Evolutionary conservation across 2,113 vertebrate species (phyloP).

Genomic region (Procavia capensis): DNA sequence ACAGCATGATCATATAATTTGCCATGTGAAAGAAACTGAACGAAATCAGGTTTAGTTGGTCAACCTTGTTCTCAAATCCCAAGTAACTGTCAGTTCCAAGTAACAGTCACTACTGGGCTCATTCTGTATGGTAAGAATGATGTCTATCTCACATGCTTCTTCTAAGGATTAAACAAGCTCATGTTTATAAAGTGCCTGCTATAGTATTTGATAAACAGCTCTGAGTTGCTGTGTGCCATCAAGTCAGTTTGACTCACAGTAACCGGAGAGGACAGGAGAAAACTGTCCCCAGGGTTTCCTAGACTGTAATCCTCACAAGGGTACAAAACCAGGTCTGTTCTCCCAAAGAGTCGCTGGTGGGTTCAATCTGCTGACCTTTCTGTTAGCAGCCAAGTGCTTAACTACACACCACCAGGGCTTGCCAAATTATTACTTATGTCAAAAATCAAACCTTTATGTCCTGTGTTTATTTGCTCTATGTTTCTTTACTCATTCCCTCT

Average conservation of each 20-base stretch:
- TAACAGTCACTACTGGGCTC: background rate
- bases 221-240: background rate
- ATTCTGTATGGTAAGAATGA: background rate
- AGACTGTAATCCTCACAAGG: no score
- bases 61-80: background rate
- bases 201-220: background rate
- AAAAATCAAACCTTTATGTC: background rate
- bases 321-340: no score
- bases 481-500: background rate
- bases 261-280: no score
- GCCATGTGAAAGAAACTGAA: background rate
- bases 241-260: no score
- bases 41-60: background rate
- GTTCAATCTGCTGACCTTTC: no score
- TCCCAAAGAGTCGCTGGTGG: no score
- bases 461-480: background rate
- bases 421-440: background rate
- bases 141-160: background rate
- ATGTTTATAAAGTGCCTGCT: background rate
- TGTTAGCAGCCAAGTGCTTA: no score
- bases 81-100: background rate
- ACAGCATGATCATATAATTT: background rate
- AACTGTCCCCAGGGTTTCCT: no score
- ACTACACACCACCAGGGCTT: no score
- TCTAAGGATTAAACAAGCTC: background rate